Evolutionary conservation across 1,140 invertebrate species (phyloP).

Genomic region (Trinorchestia longiramus): DNA sequence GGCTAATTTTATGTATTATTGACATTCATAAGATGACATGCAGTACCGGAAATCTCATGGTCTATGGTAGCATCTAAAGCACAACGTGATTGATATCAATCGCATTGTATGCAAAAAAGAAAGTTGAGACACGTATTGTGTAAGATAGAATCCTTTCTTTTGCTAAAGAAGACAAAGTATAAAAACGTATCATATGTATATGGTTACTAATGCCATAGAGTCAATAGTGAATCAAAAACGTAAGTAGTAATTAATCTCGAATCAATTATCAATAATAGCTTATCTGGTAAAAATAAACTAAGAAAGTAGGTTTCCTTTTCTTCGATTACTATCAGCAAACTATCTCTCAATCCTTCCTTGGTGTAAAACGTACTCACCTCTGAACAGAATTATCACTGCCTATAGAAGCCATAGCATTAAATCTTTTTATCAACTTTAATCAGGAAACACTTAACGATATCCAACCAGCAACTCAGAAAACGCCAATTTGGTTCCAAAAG

Average conservation of each 20-base stretch:
- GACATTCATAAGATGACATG: too few species aligned
- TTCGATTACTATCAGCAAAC: background rate
- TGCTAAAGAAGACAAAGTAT: too few species aligned
- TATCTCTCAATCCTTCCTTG: background rate
- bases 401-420: conserved; percentile 15
- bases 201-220: background rate
- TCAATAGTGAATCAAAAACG: background rate
- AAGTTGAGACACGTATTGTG: background rate
- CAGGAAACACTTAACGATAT: conserved; percentile 48
- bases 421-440: conserved; percentile 29
- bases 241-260: too few species aligned
- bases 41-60: too few species aligned
- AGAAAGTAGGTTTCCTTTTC: background rate
- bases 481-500: background rate
- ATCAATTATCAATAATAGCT: background rate
- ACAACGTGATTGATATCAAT: background rate
- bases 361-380: conserved; percentile 6
- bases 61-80: background rate
- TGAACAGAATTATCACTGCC: conserved; percentile 8
- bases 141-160: background rate
- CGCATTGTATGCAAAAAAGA: background rate
- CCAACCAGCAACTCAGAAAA: background rate
- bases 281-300: background rate
- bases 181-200: background rate
- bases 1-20: background rate